Evolutionary conservation across 2,888 invertebrate genomes (phyloP).

Genomic region (Conistra vaccinii): DNA sequence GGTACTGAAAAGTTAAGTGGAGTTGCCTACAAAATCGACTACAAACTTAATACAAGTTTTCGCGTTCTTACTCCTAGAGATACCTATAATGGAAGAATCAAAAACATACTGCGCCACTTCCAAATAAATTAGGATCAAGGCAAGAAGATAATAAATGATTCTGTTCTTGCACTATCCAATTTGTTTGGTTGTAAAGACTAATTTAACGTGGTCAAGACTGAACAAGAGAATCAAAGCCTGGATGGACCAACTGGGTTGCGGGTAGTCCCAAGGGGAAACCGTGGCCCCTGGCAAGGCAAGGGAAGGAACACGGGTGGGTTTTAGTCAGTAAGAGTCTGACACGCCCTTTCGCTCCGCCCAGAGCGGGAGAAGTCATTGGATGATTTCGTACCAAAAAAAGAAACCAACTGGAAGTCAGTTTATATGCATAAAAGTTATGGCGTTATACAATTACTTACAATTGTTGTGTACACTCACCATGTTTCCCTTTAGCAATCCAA

Average conservation of each 20-base stretch:
- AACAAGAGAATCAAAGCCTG: not conserved
- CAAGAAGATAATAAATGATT: not conserved
- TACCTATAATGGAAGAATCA: not conserved
- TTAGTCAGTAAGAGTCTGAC: too few species aligned
- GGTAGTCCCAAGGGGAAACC: too few species aligned
- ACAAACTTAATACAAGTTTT: not conserved
- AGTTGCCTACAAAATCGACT: not conserved
- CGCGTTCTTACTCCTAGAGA: not conserved
- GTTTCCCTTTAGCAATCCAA: constrained; percentile 92
- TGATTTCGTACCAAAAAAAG: too few species aligned
- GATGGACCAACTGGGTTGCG: not conserved
- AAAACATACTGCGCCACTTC: not conserved
- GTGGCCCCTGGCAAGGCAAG: too few species aligned
- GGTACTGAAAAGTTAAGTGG: not conserved
- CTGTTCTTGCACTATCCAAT: not conserved
- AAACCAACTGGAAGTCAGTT: not conserved
- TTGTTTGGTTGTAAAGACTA: not conserved
- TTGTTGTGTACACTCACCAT: constrained; percentile 85
- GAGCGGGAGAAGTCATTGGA: too few species aligned
- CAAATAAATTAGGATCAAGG: not conserved
- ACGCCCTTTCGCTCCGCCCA: too few species aligned
- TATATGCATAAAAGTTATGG: not conserved
- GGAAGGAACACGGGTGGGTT: too few species aligned
- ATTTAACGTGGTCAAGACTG: not conserved
- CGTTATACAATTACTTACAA: too few species aligned